Base-by-base conservation (phyloP, 53 echinoderm and acorn worm genomes). In the Echinometra lucunter region DNA sequence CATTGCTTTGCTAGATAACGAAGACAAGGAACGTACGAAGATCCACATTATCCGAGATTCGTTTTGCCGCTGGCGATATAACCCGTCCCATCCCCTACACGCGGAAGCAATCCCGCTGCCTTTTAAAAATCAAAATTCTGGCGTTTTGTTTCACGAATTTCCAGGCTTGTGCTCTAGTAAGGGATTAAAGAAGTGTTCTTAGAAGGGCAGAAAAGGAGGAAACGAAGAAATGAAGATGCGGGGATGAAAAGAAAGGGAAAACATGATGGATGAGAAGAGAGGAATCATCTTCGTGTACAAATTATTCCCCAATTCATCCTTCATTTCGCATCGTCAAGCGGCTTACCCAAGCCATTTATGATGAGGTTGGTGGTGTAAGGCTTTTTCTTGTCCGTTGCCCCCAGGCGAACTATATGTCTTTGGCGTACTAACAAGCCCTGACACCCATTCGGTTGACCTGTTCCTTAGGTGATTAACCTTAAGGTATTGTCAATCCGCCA, bases 281-380 rank as follows among this genome's bases (percentile, higher is more conserved):
- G 72, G 72, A 55, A 93, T 93, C 93, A 93, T 75, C 93, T 80
- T 57, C 93, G 55, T 93, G 93, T 93, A 80, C 93, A 92, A 92
- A 93, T 93, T 93, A 93, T 93, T 93, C 93, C 81, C 81, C 93
- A 75, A 93, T 93, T 93, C 93, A 93, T 75, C 93, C 93, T 93
- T 93, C 93, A 93, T 93, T 70, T 93, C 81, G 78, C 80, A 34
- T 93, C 57, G 57, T 80, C 57, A 93, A 93, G 81, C 93, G 81
- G 93, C 93, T 93, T 93, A 93, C 55, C 93, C 80, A 93, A 93
- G 93, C 81, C 93, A 81, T 93, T 93, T 93, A 81, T 93, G 93
- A 93, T 93, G 81, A 80, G 37, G 93, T 93, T 93, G 78, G 81
- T 80, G 80, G 56, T 38, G 19, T 70, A 57, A 37, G 93, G 25